Evolutionary conservation across 2,888 invertebrate species (phyloP), one percentile per base, ranked within the genome.

Genomic region (Lasioglossum villosulum): DNA sequence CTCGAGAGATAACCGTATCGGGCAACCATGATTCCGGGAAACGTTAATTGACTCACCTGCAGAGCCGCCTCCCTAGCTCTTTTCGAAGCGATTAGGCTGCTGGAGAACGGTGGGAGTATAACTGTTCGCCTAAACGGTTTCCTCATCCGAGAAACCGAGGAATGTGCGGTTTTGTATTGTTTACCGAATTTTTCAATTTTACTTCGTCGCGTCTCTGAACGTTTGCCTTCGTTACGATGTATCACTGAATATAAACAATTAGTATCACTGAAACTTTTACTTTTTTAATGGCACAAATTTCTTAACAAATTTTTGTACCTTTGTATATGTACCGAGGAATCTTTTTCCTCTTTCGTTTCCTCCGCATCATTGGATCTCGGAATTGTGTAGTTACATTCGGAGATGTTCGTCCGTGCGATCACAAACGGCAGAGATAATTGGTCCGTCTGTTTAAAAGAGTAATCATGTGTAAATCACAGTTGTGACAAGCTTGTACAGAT

Each of bases 1-100:
- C 6, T 66, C 34, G 34, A 23, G 34, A 66, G 66, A 66, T 66
- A 66, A 66, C 66, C 66, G 19, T 66, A 66, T 34, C 66, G 66
- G 34, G 30, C 66, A 19, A 34, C 27, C 19, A 34, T 10, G 66
- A 66, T 66, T 66, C 52, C 56, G 12, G 27, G 19, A 27, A 68
- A 6, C 37, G 16, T n/a, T 66, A 66, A 66, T 23, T 56, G 12
- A 14, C 37, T 27, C 19, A 34, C 19, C n/a, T 75, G 34, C 23
- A 66, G 45, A 16, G 16, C 45, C 16, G 52, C n/a, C 23, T n/a
- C 52, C 3, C 30, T 4, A 8, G 10, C 34, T 34, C 2, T 4
- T 30, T 19, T 2, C 34, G 34, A 19, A 30, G 66, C 66, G 3
- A 23, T 34, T 34, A 66, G 16, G 6, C 5, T 30, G 23, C n/a